These are phyloP conservation scores for Melanogrammus aeglefinus DNA, from an alignment of 2,797 vertebrate genomes.

Conservation along the genomic window DNA sequence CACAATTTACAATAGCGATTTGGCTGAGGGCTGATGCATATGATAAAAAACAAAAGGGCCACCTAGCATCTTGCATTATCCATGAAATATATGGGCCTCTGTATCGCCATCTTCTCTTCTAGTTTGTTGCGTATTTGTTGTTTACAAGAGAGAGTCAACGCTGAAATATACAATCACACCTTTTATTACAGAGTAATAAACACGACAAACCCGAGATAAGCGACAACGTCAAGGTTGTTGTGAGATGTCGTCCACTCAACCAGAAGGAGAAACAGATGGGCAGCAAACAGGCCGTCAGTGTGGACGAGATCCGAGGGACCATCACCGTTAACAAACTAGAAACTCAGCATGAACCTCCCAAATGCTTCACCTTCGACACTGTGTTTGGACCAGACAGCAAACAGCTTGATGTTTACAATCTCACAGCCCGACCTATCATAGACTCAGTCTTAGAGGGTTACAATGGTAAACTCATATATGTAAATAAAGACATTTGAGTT, in stretches of 20 bases:
- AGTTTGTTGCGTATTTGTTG: not conserved
- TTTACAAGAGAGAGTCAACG: not conserved
- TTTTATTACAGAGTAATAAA: constrained; percentile 3
- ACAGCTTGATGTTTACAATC: constrained; percentile 97
- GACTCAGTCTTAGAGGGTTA: constrained; percentile 97
- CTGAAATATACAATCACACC: too few species aligned
- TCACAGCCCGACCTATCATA: constrained; percentile 94
- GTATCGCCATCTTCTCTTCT: not conserved
- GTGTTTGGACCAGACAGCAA: constrained; percentile 97
- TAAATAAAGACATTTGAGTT: not conserved
- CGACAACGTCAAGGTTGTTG: constrained; percentile 97
- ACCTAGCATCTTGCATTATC: too few species aligned
- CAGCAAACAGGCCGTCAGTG: constrained; percentile 83
- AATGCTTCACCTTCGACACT: constrained; percentile 97
- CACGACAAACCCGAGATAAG: constrained; percentile 66
- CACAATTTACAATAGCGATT: not conserved
- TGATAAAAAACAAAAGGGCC: too few species aligned
- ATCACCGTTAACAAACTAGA: constrained; percentile 94
- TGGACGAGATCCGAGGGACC: constrained; percentile 95
- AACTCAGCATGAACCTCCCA: constrained; percentile 89
- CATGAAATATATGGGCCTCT: too few species aligned
- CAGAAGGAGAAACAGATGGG: constrained; percentile 89
- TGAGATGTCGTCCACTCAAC: constrained; percentile 94
- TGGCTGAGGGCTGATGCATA: too few species aligned
- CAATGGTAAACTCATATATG: constrained; percentile 81